Percentiles rank a stretch among this genome's conserved stretches.
These are phyloP conservation scores for Rhinatrema bivittatum DNA, from an alignment of 2,797 vertebrate species.

Conservation along the genomic window DNA sequence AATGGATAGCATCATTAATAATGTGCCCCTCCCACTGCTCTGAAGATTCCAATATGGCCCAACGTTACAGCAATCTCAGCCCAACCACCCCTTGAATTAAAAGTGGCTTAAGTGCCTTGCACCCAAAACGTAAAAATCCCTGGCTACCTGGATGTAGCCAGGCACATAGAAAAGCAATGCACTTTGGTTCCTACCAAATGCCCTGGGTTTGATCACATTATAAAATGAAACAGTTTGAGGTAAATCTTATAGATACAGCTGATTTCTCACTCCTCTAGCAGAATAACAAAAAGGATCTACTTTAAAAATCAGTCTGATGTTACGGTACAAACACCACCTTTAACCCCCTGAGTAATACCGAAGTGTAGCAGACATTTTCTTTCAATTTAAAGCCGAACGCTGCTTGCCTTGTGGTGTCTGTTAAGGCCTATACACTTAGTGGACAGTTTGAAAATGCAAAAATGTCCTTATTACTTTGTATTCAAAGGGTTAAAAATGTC, in stretches of 20 bases:
- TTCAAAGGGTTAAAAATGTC: conserved; percentile 59
- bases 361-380: conserved; percentile 18
- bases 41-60: conserved; percentile 63
- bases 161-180: conserved; percentile 90
- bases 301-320: conserved; percentile 51
- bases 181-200: conserved; percentile 99
- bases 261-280: conserved; percentile 55
- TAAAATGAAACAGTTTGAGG: conserved; percentile 86
- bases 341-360: conserved; percentile 39
- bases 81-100: conserved; percentile 58
- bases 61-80: conserved; percentile 57
- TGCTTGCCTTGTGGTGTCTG: conserved; percentile 50
- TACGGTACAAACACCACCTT: conserved; percentile 57
- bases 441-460: conserved; percentile 57
- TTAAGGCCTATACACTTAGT: conserved; percentile 55
- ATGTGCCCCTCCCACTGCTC: conserved; percentile 33
- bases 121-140: conserved; percentile 67
- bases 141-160: conserved; percentile 59
- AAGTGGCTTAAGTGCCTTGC: conserved; percentile 69
- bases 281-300: conserved; percentile 49
- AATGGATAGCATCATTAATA: conserved; percentile 47
- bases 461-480: conserved; percentile 36
- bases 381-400: conserved; percentile 16
- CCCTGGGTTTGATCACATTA: conserved; percentile 80
- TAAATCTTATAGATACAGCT: conserved; percentile 78